Evolutionary conservation across 2,888 invertebrate genomes (phyloP), one percentile per base, ranked within the genome.

Genomic region (Parthenolecanium corni): DNA sequence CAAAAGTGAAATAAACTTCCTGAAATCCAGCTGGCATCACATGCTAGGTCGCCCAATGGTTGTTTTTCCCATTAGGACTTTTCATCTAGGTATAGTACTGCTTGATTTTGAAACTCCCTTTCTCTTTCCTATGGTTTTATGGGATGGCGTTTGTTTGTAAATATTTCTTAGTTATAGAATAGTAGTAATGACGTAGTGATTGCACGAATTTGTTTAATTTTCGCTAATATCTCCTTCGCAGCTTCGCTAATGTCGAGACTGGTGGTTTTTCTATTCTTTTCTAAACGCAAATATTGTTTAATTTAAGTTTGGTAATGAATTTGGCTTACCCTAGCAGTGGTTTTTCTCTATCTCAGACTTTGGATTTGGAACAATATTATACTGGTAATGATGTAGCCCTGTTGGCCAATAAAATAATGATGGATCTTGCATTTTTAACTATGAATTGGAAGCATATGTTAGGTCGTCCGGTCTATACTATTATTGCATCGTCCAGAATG

Each of bases 1-100:
- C 79, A 92, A 92, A 80, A 89, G 90, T 71, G 94, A 96, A 80
- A 88, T 96, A 73, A 89, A 92, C 81, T 95, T 94, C 82, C 84
- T 96, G 80, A 94, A 96, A 81, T 90, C 89, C 71, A 91, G 91
- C 76, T 98, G 97, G 97, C 91, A 91, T 80, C 90, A 90, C 78
- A 89, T 93, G 79, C 83, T 95, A 74, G 98, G 98, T 72, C 83
- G 97, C 71, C 97, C 98, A 67, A 83, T 93, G 73, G 89, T 95
- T 75, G 89, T 92, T 69, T 83, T 95, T 80, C 85, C 85, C 74
- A 81, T 89, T 79, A 85, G 86, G 81, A 84, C 84, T 77, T 81
- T 86, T 75, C 88, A 91, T 75, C 81, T 92, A 88, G 92, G 92
- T 91, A 86, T 70, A 68, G 52, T 38, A 21, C 16, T 40, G 16